These are phyloP conservation scores for Bombus balteatus DNA, from an alignment of 1,140 invertebrate species.

Conservation along the genomic window DNA sequence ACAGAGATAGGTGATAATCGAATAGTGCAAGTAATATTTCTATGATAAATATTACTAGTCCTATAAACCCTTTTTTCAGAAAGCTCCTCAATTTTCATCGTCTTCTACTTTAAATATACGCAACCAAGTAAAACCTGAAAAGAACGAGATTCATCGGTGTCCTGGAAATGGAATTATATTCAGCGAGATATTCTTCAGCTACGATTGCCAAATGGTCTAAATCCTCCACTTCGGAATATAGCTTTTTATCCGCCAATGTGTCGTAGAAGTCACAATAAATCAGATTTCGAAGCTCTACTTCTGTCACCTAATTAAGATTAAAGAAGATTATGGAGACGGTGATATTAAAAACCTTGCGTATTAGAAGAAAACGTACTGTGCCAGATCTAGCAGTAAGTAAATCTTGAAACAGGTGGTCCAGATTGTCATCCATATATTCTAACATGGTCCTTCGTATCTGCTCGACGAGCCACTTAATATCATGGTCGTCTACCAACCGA, in stretches of 20 bases:
- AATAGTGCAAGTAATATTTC: no score
- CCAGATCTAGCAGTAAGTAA: constrained; percentile 69
- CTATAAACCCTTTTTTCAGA: constrained; percentile 72
- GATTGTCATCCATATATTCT: constrained; percentile 81
- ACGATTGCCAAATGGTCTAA: constrained; percentile 90
- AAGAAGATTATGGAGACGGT: background rate
- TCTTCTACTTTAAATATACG: no score
- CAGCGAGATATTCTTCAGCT: constrained; percentile 93
- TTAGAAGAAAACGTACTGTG: background rate
- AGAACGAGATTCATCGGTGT: constrained; percentile 98
- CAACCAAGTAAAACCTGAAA: constrained; percentile 88
- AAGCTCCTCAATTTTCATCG: no score
- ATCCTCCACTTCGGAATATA: constrained; percentile 94
- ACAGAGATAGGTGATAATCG: constrained; percentile 81
- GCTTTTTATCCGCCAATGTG: constrained; percentile 93
- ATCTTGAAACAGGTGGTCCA: constrained; percentile 81
- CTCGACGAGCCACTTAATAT: constrained; percentile 91
- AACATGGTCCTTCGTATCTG: constrained; percentile 85
- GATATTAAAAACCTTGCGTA: background rate
- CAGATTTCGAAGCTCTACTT: constrained; percentile 92
- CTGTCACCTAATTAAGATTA: constrained; percentile 84
- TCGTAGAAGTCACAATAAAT: constrained; percentile 98
- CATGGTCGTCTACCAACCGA: constrained; percentile 92
- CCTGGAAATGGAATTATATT: constrained; percentile 98
- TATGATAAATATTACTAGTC: no score